These are phyloP conservation scores for Tanypteryx hageni DNA, from an alignment of 2,888 invertebrate genomes.

Conservation along the genomic window DNA sequence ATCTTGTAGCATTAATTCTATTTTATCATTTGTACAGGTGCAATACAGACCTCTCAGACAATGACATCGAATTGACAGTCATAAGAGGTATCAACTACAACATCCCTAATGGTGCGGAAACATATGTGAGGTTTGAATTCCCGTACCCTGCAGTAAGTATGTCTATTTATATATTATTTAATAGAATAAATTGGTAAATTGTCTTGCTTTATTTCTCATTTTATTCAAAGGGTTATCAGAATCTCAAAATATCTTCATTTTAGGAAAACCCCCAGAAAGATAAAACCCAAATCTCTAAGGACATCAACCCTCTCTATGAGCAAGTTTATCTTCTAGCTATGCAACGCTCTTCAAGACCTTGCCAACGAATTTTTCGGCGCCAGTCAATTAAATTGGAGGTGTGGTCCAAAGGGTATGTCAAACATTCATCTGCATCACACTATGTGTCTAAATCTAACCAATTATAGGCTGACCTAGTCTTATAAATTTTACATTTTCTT, in stretches of 20 bases:
- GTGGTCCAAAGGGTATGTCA: slow-evolving; percentile 91
- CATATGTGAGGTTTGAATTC: slow-evolving; percentile 95
- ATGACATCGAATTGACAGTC: slow-evolving; percentile 91
- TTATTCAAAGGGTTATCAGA: background rate
- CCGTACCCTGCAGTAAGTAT: slow-evolving; percentile 88
- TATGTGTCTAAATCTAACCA: too few relatives aligned
- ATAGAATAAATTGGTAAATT: background rate
- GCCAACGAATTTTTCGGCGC: slow-evolving; percentile 91
- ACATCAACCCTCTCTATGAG: slow-evolving; percentile 93
- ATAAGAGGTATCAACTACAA: slow-evolving; percentile 92
- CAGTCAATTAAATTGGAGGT: slow-evolving; percentile 94
- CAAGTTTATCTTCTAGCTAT: slow-evolving; percentile 88
- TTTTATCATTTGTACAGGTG: slow-evolving; percentile 76
- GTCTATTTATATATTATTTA: background rate
- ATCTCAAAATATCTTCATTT: slow-evolving; percentile 67
- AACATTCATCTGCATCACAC: too few relatives aligned
- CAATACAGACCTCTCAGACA: slow-evolving; percentile 94
- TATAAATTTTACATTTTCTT: too few relatives aligned
- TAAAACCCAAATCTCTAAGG: slow-evolving; percentile 86
- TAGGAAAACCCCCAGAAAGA: slow-evolving; percentile 86
- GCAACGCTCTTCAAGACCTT: slow-evolving; percentile 86
- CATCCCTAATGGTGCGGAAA: slow-evolving; percentile 91
- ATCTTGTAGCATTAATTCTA: background rate
- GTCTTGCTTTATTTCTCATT: background rate
- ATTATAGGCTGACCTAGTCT: too few relatives aligned